Evolutionary conservation across 2,888 invertebrate genomes (phyloP).

Genomic region (Gerris lacustris): DNA sequence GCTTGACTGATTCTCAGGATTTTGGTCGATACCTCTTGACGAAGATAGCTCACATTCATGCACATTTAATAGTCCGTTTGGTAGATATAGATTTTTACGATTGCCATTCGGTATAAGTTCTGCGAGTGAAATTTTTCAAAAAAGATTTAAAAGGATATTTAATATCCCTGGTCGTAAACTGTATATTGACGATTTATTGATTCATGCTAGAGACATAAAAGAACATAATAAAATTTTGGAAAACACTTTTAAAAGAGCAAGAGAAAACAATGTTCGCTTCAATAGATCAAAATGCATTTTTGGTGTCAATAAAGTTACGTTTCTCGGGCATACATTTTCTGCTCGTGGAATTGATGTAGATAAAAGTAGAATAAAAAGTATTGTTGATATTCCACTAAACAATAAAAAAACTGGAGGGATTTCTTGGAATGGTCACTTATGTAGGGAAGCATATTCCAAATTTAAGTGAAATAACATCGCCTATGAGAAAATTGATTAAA

Average conservation of each 20-base stretch:
- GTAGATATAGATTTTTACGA: constrained; percentile 21
- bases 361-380: constrained; percentile 1
- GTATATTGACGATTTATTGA: not conserved
- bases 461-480: not conserved
- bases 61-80: constrained; percentile 30
- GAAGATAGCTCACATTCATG: constrained; percentile 24
- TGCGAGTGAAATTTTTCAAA: constrained; percentile 24
- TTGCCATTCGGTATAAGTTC: constrained; percentile 26
- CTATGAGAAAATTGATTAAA: constrained; percentile 10
- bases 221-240: not conserved
- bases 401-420: not conserved
- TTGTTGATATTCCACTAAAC: not conserved
- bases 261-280: not conserved
- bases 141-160: not conserved
- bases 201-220: not conserved
- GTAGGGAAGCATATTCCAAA: constrained; percentile 1
- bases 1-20: constrained; percentile 7
- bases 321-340: not conserved
- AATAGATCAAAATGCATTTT: not conserved
- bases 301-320: not conserved
- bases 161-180: not conserved
- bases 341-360: not conserved
- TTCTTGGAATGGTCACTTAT: not conserved
- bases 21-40: constrained; percentile 22
- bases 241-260: not conserved